Conservation (phyloP, 92 coral and sea anemone genomes). For the Metridium senile region DNA sequence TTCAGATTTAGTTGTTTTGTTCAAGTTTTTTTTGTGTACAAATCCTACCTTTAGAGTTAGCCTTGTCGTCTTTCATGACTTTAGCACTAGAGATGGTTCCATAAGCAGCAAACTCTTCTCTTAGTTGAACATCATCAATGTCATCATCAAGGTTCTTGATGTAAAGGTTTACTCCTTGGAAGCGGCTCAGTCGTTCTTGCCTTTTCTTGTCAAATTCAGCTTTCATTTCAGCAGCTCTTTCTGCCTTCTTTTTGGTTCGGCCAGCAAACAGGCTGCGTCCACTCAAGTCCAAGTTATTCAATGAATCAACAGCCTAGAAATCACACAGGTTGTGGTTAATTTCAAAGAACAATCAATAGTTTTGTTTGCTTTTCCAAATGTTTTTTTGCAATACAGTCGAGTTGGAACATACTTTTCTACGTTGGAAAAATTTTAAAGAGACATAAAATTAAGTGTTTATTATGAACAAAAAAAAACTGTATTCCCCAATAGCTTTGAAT, state of each 20-base stretch:
- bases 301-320: slow-evolving; percentile 78
- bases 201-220: slow-evolving; percentile 88
- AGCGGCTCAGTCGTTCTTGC: slow-evolving; percentile 88
- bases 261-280: slow-evolving; percentile 86
- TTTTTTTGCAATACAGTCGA: no score
- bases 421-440: no score
- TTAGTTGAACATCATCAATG: slow-evolving; percentile 86
- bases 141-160: slow-evolving; percentile 95
- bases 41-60: slow-evolving; percentile 84
- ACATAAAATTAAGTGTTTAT: no score
- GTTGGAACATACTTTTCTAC: no score
- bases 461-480: no score
- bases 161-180: slow-evolving; percentile 96
- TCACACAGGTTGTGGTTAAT: neutral
- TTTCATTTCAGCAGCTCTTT: slow-evolving; percentile 88
- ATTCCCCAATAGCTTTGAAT: no score
- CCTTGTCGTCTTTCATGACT: slow-evolving; percentile 92
- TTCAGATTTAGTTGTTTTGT: no score
- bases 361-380: no score
- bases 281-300: slow-evolving; percentile 71
- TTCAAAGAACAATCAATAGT: no score
- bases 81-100: slow-evolving; percentile 99
- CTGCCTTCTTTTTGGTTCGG: slow-evolving; percentile 88
- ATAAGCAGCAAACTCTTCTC: slow-evolving; percentile 90
- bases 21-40: neutral